Evolutionary conservation across 1,140 invertebrate genomes (phyloP).

Genomic region (Nomia melanderi): DNA sequence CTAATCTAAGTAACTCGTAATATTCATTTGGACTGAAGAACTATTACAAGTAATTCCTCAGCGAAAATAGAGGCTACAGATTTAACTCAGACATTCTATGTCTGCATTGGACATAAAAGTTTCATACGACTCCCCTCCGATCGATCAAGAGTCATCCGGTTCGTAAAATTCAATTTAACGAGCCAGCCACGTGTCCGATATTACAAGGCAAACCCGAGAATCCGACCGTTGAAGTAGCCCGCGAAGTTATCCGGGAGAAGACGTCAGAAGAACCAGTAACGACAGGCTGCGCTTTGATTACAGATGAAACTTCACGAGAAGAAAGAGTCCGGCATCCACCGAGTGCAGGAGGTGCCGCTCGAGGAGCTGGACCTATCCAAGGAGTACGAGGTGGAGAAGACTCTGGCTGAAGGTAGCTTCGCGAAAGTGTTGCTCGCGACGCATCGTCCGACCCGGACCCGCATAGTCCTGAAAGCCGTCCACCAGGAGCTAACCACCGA

Average conservation of each 20-base stretch:
- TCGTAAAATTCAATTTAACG: too few relatives aligned
- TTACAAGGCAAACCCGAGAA: too few relatives aligned
- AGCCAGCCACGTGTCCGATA: too few relatives aligned
- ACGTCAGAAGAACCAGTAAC: background rate
- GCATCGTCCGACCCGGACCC: slow-evolving; percentile 83
- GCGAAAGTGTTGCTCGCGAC: slow-evolving; percentile 85
- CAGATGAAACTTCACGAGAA: slow-evolving; percentile 80
- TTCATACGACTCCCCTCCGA: too few relatives aligned
- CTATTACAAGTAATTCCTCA: too few relatives aligned
- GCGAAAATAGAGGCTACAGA: too few relatives aligned
- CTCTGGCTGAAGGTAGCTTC: slow-evolving; percentile 87
- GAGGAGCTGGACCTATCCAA: slow-evolving; percentile 82
- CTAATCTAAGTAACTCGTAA: too few relatives aligned
- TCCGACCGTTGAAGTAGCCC: background rate
- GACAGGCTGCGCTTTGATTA: slow-evolving; percentile 43
- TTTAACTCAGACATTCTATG: too few relatives aligned
- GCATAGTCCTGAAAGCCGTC: slow-evolving; percentile 86
- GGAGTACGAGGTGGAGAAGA: slow-evolving; percentile 85
- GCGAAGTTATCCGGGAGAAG: too few relatives aligned
- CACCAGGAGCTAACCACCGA: slow-evolving; percentile 86
- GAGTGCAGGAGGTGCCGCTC: slow-evolving; percentile 82
- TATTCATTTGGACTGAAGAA: too few relatives aligned
- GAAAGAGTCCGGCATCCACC: slow-evolving; percentile 79
- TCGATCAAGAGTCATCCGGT: too few relatives aligned
- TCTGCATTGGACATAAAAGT: too few relatives aligned